A percentile compares a stretch with the other conserved stretches of the same genome.
Conservation (phyloP, 2,797 vertebrate genomes). For the Ctenopoma multispine region DNA sequence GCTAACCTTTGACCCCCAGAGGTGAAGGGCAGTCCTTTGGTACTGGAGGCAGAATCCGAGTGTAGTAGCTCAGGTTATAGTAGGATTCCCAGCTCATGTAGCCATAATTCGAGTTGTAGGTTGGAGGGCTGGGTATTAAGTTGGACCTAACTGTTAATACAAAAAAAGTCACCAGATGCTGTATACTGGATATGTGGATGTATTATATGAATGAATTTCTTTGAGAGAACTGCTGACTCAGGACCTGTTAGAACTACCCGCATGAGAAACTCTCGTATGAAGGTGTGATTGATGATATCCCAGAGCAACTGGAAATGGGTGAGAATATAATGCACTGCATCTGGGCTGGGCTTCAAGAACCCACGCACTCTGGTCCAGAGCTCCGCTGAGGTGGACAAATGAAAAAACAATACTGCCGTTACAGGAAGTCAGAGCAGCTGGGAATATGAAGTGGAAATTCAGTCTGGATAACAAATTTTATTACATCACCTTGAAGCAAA, state of each 20-base stretch:
- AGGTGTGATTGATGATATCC: constrained; percentile 92
- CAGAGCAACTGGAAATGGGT: constrained; percentile 94
- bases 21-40: constrained; percentile 91
- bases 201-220: not conserved
- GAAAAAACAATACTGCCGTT: constrained; percentile 9
- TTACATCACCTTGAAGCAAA: not conserved
- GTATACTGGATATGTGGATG: not conserved
- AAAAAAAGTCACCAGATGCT: not conserved
- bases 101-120: constrained; percentile 90
- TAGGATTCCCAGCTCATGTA: constrained; percentile 97
- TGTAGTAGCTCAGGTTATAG: constrained; percentile 93
- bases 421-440: constrained; percentile 2
- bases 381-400: constrained; percentile 81
- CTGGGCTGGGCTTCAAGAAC: constrained; percentile 87
- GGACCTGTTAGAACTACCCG: constrained; percentile 92
- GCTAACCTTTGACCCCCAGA: constrained; percentile 92
- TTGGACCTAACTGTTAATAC: constrained; percentile 88
- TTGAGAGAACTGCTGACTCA: constrained; percentile 8
- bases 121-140: constrained; percentile 94
- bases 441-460: not conserved
- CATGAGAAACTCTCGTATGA: constrained; percentile 89
- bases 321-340: constrained; percentile 88
- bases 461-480: not conserved
- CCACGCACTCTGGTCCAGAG: constrained; percentile 86
- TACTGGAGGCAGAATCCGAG: constrained; percentile 91